phyloP scores from a whole-genome alignment of 1,140 invertebrate species.

The Lepeophtheirus salmonis region DNA sequence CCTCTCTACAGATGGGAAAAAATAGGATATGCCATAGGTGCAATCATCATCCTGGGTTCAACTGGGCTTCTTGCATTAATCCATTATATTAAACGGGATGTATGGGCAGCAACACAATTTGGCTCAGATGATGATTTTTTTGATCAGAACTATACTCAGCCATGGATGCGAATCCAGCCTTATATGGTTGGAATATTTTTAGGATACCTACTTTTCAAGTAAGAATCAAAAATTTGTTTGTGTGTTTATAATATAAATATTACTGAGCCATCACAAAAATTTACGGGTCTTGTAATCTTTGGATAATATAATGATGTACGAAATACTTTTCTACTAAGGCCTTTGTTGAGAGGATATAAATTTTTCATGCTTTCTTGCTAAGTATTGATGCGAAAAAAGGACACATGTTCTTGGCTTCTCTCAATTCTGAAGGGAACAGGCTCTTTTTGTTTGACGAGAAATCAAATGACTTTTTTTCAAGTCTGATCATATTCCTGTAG shows the following conservation, averaged over 20 bases:
- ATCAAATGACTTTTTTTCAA: too few relatives aligned
- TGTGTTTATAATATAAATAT: neutral
- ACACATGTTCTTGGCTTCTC: too few relatives aligned
- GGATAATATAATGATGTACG: too few relatives aligned
- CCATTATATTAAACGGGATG: neutral
- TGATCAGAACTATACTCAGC: constrained; percentile 2
- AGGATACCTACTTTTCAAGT: constrained; percentile 8
- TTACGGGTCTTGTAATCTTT: too few relatives aligned
- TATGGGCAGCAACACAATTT: neutral
- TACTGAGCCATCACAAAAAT: too few relatives aligned
- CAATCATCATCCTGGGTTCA: neutral
- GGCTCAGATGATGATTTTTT: neutral
- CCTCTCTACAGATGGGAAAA: neutral
- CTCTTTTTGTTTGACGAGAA: too few relatives aligned
- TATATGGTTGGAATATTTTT: constrained; percentile 10
- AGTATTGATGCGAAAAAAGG: too few relatives aligned
- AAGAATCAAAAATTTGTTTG: neutral
- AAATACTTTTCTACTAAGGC: too few relatives aligned
- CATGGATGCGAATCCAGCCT: constrained; percentile 8
- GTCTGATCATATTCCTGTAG: too few relatives aligned
- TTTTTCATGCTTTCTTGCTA: too few relatives aligned
- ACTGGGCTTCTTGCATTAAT: neutral
- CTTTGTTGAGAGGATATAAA: too few relatives aligned
- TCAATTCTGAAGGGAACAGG: too few relatives aligned
- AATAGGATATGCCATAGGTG: neutral